phyloP scores from a whole-genome alignment of 2,113 vertebrate genomes.

The Sapajus apella region DNA sequence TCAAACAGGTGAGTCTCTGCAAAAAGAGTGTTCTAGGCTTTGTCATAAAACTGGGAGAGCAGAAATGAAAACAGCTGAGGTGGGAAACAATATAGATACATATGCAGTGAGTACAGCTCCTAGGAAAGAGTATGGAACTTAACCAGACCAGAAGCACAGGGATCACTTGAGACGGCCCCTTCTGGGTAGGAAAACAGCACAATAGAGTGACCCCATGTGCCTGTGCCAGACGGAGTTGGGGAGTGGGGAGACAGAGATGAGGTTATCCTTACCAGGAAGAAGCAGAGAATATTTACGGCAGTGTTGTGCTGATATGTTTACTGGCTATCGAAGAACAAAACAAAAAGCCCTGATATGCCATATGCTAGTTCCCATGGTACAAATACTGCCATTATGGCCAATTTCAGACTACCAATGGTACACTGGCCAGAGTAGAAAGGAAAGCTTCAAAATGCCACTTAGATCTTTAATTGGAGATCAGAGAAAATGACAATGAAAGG shows the following conservation, averaged over 20 bases:
- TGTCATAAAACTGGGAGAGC: background rate
- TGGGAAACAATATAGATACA: background rate
- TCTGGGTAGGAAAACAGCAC: background rate
- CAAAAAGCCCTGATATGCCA: background rate
- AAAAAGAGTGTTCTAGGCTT: background rate
- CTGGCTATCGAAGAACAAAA: background rate
- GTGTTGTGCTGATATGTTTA: background rate
- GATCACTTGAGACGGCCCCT: background rate
- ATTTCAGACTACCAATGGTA: background rate
- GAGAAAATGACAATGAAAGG: background rate
- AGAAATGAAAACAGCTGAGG: background rate
- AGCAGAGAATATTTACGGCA: background rate
- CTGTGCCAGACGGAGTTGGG: background rate
- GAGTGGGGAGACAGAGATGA: background rate
- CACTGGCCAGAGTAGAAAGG: background rate
- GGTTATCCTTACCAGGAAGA: background rate
- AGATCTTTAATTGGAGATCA: background rate
- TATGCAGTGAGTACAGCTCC: background rate
- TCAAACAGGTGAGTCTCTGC: background rate
- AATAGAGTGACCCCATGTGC: background rate
- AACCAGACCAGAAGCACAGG: background rate
- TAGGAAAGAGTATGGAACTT: fast-evolving
- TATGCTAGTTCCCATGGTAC: background rate
- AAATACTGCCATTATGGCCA: background rate
- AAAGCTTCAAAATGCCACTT: background rate